A percentile compares a stretch with the other conserved stretches of the same genome.
These are phyloP conservation scores for Hestina assimilis DNA, from an alignment of 1,140 invertebrate species.

Conservation along the genomic window DNA sequence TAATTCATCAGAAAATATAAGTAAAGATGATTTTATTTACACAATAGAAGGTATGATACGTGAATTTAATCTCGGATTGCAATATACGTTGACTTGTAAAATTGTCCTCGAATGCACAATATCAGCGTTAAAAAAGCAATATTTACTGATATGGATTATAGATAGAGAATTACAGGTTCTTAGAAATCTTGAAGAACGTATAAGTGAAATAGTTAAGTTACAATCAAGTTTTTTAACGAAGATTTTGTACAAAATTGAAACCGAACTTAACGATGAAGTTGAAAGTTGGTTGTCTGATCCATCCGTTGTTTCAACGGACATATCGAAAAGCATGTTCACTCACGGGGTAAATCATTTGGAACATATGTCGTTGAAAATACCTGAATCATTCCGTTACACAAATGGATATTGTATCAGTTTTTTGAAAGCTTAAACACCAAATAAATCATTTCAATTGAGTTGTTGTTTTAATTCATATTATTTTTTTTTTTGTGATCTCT, in stretches of 20 bases:
- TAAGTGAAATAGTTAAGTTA: constrained; percentile 52
- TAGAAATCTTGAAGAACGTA: constrained; percentile 41
- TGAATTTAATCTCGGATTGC: constrained; percentile 69
- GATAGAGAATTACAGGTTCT: constrained; percentile 78
- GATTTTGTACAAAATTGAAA: constrained; percentile 75
- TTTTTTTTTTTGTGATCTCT: not conserved
- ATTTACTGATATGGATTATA: constrained; percentile 78
- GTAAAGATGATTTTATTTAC: constrained; percentile 72
- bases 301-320: constrained; percentile 63
- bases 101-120: constrained; percentile 67
- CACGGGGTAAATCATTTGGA: constrained; percentile 74
- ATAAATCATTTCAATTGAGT: constrained; percentile 33
- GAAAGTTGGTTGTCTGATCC: constrained; percentile 74
- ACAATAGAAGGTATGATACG: constrained; percentile 71
- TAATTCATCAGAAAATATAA: constrained; percentile 38
- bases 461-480: constrained; percentile 7
- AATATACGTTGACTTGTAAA: constrained; percentile 74
- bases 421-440: constrained; percentile 63
- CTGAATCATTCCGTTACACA: constrained; percentile 70
- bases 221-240: constrained; percentile 66
- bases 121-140: constrained; percentile 63
- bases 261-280: constrained; percentile 58
- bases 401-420: constrained; percentile 79
- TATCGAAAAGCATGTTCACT: constrained; percentile 79
- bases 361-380: constrained; percentile 77